Percentiles rank a stretch among this genome's conserved stretches.
These are phyloP conservation scores for Coryphaenoides rupestris DNA, from an alignment of 2,113 vertebrate genomes.

Conservation along the genomic window DNA sequence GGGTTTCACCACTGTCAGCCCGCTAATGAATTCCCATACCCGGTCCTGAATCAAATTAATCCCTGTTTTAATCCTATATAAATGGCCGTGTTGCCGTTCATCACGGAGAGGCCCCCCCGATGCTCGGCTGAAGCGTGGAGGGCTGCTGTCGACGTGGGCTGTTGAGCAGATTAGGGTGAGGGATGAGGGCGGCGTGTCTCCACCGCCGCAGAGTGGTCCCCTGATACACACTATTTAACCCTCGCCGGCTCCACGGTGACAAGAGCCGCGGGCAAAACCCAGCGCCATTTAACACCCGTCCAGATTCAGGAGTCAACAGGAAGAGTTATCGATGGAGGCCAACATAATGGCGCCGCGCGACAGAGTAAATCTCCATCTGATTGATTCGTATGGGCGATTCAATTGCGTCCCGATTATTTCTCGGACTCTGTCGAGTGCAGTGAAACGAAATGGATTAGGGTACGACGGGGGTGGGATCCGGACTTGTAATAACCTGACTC, in stretches of 20 bases:
- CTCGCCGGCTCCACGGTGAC: slow-evolving; percentile 76
- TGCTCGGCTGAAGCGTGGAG: slow-evolving; percentile 58
- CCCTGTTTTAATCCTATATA: slow-evolving; percentile 76
- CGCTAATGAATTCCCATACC: slow-evolving; percentile 72
- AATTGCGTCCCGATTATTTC: slow-evolving; percentile 4
- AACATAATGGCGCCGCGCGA: slow-evolving; percentile 60
- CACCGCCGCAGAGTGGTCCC: slow-evolving; percentile 69
- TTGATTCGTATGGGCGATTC: slow-evolving; percentile 3
- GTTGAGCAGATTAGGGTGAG: slow-evolving; percentile 70
- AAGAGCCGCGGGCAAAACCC: slow-evolving; percentile 71
- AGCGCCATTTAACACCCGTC: slow-evolving; percentile 84
- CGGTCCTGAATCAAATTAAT: slow-evolving; percentile 73
- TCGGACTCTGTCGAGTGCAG: slow-evolving; percentile 19
- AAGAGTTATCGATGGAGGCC: slow-evolving; percentile 71
- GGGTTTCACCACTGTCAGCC: slow-evolving; percentile 62
- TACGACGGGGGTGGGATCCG: too few species aligned
- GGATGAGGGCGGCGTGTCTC: slow-evolving; percentile 56
- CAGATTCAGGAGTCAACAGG: slow-evolving; percentile 77
- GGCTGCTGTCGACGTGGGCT: slow-evolving; percentile 58
- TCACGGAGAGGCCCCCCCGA: slow-evolving; percentile 63
- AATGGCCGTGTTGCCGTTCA: slow-evolving; percentile 65
- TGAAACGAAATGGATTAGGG: slow-evolving; percentile 45
- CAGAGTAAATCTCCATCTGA: slow-evolving; percentile 8
- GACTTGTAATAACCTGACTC: slow-evolving; percentile 23
- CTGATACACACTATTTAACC: slow-evolving; percentile 80